Percentiles rank a stretch among this genome's conserved stretches.
These are phyloP conservation scores for Pseudochromis fuscus DNA, from an alignment of 2,797 vertebrate genomes.

Conservation along the genomic window DNA sequence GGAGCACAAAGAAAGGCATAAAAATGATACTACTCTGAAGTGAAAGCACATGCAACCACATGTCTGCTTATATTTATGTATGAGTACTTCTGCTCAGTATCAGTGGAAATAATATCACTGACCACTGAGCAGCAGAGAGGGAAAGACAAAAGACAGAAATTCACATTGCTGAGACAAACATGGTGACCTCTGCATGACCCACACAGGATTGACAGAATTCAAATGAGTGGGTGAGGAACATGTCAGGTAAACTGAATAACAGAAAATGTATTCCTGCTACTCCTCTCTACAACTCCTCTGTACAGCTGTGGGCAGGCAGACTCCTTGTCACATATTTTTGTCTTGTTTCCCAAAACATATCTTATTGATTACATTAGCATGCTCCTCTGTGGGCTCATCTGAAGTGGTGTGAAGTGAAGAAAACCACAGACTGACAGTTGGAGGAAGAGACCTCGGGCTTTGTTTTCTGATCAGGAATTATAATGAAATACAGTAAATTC, in stretches of 20 bases:
- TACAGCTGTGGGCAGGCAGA: conserved; percentile 54
- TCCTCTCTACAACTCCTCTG: conserved; percentile 27
- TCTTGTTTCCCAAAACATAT: conserved; percentile 53
- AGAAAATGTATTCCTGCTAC: conserved; percentile 38
- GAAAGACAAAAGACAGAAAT: conserved; percentile 47
- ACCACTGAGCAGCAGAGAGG: conserved; percentile 43
- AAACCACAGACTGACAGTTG: conserved; percentile 65
- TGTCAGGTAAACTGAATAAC: conserved; percentile 51
- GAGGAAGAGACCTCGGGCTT: conserved; percentile 72
- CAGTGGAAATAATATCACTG: conserved; percentile 52
- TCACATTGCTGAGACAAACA: conserved; percentile 38
- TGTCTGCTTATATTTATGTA: conserved; percentile 63
- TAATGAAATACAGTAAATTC: conserved; percentile 50
- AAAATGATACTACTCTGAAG: conserved; percentile 52
- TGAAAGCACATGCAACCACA: conserved; percentile 39
- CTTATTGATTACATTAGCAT: conserved; percentile 70
- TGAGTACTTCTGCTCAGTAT: conserved; percentile 48
- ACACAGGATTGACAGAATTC: conserved; percentile 46
- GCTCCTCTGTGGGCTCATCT: conserved; percentile 54
- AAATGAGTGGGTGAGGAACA: conserved; percentile 55
- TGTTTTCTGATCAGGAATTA: conserved; percentile 73
- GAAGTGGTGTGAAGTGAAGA: conserved; percentile 48
- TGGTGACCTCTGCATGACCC: conserved; percentile 44
- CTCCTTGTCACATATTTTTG: conserved; percentile 42
- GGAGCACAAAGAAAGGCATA: conserved; percentile 38